Evolutionary conservation across 1,140 invertebrate species (phyloP).

Genomic region (Eriocheir sinensis): DNA sequence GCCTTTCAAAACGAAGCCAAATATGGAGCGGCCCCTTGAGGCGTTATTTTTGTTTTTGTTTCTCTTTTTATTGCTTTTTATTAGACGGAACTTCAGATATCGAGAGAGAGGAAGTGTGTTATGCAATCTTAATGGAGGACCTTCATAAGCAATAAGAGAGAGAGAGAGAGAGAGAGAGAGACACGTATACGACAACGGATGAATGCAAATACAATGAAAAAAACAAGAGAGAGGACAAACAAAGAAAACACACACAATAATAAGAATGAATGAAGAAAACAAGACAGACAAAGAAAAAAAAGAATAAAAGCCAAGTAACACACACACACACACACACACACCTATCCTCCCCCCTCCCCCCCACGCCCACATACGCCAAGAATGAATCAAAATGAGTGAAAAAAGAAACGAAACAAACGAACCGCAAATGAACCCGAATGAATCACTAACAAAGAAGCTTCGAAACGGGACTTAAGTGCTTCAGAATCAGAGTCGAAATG

Average conservation of each 20-base stretch:
- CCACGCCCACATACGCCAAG: not conserved
- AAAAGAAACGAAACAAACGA: no score
- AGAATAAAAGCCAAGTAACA: not conserved
- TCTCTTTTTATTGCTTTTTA: not conserved
- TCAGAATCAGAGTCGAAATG: not conserved
- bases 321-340: not conserved
- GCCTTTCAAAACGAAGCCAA: not conserved
- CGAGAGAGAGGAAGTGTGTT: not conserved
- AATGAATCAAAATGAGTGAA: no score
- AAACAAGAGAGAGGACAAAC: not conserved
- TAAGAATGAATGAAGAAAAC: not conserved
- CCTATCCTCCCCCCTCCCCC: not conserved
- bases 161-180: constrained; percentile 46
- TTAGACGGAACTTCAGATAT: not conserved
- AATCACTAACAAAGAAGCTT: no score
- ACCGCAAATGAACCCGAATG: no score
- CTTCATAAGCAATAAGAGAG: constrained; percentile 1
- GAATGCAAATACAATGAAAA: not conserved
- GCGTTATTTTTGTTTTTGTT: not conserved
- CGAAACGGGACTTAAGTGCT: not conserved
- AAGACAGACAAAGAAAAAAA: not conserved
- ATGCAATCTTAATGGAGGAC: not conserved
- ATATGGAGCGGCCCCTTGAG: not conserved
- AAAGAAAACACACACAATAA: not conserved
- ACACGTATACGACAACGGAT: not conserved